phyloP scores from a whole-genome alignment of 2,113 vertebrate species.

The Catagonus wagneri region DNA sequence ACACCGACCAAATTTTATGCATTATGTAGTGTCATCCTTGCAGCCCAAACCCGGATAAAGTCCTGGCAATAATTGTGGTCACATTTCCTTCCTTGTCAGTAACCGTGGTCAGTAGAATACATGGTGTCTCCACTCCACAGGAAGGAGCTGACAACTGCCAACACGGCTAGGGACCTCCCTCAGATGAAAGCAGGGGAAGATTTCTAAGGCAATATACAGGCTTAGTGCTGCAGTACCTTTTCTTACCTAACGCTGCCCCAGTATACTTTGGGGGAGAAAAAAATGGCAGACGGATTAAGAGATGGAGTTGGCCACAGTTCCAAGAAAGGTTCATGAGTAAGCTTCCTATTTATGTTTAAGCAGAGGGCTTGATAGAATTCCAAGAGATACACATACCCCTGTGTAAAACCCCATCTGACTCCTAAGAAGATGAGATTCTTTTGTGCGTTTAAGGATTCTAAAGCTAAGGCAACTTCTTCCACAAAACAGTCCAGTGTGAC shows the following conservation, averaged over 20 bases:
- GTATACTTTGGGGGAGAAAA: neutral
- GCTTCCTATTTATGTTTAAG: constrained; percentile 44
- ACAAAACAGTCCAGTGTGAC: neutral
- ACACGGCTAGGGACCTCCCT: neutral
- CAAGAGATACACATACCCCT: neutral
- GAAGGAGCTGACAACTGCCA: neutral
- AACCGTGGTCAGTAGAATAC: neutral
- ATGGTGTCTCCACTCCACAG: neutral
- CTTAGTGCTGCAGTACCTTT: constrained; percentile 10
- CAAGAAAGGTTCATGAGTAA: neutral
- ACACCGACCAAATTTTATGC: neutral
- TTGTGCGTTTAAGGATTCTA: neutral
- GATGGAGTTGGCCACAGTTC: neutral
- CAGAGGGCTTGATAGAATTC: constrained; percentile 33
- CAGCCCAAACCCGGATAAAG: constrained; percentile 6
- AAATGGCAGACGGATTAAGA: constrained; percentile 23
- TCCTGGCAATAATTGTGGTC: neutral
- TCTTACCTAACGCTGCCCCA: neutral
- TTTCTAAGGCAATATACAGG: neutral
- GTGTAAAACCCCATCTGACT: neutral
- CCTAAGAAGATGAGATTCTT: constrained; percentile 42
- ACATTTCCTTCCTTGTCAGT: constrained; percentile 15
- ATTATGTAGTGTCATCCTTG: neutral
- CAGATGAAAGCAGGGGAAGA: neutral
- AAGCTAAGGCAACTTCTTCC: constrained; percentile 12